Evolutionary conservation across 2,113 vertebrate species (phyloP).

Genomic region (Sylvicapra grimmia): DNA sequence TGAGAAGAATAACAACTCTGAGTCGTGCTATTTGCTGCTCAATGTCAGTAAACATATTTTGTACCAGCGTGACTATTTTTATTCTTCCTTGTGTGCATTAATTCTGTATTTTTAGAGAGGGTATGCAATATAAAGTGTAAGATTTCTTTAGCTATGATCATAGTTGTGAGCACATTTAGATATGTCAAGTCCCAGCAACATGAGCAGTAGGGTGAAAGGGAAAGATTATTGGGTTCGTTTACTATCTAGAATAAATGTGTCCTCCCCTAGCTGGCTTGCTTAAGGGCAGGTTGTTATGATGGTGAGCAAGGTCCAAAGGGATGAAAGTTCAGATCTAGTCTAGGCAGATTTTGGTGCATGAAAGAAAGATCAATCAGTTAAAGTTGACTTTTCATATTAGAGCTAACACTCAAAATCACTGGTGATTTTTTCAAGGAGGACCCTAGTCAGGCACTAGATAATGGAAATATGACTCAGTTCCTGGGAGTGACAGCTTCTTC

Average conservation of each 20-base stretch:
- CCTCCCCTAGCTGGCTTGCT: not conserved
- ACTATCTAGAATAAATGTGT: not conserved
- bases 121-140: not conserved
- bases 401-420: not conserved
- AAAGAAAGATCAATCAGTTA: not conserved
- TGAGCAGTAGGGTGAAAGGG: not conserved
- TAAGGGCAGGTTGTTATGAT: not conserved
- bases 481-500: not conserved
- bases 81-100: not conserved
- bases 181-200: not conserved
- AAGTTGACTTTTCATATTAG: not conserved
- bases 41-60: not conserved
- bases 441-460: not conserved
- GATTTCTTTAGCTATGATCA: not conserved
- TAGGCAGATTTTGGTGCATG: not conserved
- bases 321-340: not conserved
- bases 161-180: not conserved
- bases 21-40: not conserved
- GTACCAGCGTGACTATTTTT: not conserved
- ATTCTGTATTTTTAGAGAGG: not conserved
- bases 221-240: not conserved
- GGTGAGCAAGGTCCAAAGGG: not conserved
- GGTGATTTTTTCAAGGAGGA: not conserved
- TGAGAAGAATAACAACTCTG: constrained; percentile 14
- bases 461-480: not conserved